phyloP scores from a whole-genome alignment of 2,113 vertebrate species.

The Miniopterus natalensis region DNA sequence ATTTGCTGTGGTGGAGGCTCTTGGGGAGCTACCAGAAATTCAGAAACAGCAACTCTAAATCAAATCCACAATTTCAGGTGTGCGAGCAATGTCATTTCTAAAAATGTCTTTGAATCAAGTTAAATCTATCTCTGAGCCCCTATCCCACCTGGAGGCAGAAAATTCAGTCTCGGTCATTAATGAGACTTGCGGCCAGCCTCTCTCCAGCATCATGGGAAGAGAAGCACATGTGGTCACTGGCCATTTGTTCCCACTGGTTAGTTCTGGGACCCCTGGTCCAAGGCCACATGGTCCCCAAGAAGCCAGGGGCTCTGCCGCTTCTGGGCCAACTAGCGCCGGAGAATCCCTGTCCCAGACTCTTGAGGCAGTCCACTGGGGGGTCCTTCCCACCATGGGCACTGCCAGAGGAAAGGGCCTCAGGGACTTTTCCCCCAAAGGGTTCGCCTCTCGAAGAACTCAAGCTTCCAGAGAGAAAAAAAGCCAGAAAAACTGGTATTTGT shows the following conservation, averaged over 20 bases:
- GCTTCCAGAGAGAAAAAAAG: not conserved
- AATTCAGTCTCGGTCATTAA: not conserved
- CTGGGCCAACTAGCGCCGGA: not conserved
- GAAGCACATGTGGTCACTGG: not conserved
- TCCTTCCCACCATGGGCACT: not conserved
- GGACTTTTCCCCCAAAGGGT: not conserved
- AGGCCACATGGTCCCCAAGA: not conserved
- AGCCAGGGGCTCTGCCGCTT: not conserved
- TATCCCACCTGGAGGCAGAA: not conserved
- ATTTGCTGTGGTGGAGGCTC: not conserved
- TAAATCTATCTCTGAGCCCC: not conserved
- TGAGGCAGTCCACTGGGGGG: not conserved
- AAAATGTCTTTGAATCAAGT: not conserved
- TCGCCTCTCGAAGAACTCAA: not conserved
- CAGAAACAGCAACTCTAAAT: not conserved
- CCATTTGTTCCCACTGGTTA: not conserved
- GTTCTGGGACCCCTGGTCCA: not conserved
- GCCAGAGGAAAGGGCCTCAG: not conserved
- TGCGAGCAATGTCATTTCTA: not conserved
- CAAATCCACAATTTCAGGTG: not conserved
- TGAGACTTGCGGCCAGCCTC: rapidly evolving
- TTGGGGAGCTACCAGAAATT: not conserved
- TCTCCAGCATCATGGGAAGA: not conserved
- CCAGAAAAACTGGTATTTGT: not conserved
- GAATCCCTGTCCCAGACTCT: not conserved